Percentiles rank a stretch among this genome's conserved stretches.
These are phyloP conservation scores for Pachypanchax playfairii DNA, from an alignment of 2,113 vertebrate genomes.

Conservation along the genomic window DNA sequence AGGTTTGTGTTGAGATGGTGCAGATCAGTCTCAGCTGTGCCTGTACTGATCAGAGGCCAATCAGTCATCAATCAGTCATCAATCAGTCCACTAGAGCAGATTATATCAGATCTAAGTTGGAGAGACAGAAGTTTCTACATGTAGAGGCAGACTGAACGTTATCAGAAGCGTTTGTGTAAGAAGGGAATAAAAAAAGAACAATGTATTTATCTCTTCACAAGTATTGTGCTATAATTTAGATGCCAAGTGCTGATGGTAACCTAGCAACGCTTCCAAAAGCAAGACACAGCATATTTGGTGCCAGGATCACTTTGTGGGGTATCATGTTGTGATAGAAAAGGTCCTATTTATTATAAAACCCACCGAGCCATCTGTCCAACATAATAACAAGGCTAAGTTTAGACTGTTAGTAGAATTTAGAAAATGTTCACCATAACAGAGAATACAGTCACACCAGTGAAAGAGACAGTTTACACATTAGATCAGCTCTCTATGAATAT, in stretches of 20 bases:
- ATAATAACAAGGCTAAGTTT: neutral
- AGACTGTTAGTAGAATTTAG: neutral
- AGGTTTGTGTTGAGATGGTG: constrained; percentile 23
- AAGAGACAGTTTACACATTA: no score
- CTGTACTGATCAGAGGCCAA: constrained; percentile 28
- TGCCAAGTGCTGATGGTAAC: neutral
- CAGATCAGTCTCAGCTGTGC: neutral
- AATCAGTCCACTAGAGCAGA: constrained; percentile 5
- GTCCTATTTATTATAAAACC: neutral
- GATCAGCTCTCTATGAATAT: no score
- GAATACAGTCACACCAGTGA: no score
- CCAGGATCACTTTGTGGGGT: neutral
- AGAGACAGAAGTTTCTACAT: no score
- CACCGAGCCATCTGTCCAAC: neutral
- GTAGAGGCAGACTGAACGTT: no score
- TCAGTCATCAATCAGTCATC: constrained; percentile 24
- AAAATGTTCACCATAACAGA: no score
- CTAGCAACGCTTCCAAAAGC: neutral
- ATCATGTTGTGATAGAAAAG: neutral
- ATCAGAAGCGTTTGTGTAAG: no score
- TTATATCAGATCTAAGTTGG: neutral
- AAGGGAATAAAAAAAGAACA: neutral
- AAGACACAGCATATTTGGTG: neutral
- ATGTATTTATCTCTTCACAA: neutral
- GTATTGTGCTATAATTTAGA: neutral